Evolutionary conservation across 2,113 vertebrate species (phyloP), one percentile per base, ranked within the genome.

Genomic region (Heteronetta atricapilla): DNA sequence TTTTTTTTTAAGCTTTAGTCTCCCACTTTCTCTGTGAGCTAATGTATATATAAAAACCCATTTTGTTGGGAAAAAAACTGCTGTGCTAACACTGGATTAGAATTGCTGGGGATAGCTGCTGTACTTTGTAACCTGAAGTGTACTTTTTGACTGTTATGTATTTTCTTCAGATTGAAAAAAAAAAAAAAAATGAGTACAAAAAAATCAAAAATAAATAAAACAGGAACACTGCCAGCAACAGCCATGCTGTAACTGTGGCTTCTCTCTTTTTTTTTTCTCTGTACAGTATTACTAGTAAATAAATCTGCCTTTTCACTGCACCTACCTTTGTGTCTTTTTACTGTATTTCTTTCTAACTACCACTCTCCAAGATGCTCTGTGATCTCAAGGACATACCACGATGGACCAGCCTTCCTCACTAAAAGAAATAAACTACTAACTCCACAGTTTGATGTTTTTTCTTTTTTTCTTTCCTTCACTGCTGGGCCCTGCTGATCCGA

Each of bases 201-300:
- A 94, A 88, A 95, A 64, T 33, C 12, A 93, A 86, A 94, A 96
- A 93, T 46, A 93, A 94, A 93, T 25, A 86, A 89, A 42, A 3
- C 75, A 95, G 97, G 96, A 96, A 98, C 97, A 98, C 98, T 98
- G 98, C 98, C 98, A 97, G 97, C 89, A 91, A 98, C 98, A 98
- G 97, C 96, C 87, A 94, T 97, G 98, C 98, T 98, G 98, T 98
- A 97, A 97, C 86, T 97, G 96, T 98, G 97, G 98, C 98, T 98
- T 98, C 96, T 98, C 95, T 98, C 96, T 98, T 97, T 98, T 94
- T 97, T 93, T 97, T 94, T 97, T 97, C 97, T 98, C 98, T 99
- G 98, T 99, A 98, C 98, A 98, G 95, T 98, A 97, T 97, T 98
- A 97, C 97, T 98, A 98, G 98, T 98, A 98, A 99, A 99, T 99